phyloP scores from a whole-genome alignment of 2,797 vertebrate species.

The Helicolenus hilgendorfi region DNA sequence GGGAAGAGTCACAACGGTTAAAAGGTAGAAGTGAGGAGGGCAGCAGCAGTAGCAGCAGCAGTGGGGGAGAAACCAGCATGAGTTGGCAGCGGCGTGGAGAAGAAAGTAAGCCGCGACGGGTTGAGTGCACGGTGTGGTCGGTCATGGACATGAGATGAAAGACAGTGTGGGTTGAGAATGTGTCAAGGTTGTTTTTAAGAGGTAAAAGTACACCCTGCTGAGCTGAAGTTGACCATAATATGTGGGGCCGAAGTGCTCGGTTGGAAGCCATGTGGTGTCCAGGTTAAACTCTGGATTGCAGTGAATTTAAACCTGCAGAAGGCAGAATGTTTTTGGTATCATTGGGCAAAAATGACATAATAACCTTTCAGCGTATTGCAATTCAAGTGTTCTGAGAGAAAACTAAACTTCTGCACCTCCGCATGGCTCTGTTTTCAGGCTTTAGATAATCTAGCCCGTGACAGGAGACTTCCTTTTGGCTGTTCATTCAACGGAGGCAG shows the following conservation, averaged over 20 bases:
- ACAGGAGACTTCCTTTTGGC: too few species aligned
- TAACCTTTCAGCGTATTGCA: too few species aligned
- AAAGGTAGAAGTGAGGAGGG: slow-evolving; percentile 34
- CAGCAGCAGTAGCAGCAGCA: background rate
- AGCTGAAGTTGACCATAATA: slow-evolving; percentile 30
- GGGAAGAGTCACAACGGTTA: slow-evolving; percentile 4
- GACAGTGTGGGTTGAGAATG: slow-evolving; percentile 32
- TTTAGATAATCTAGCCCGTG: too few species aligned
- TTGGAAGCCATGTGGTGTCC: slow-evolving; percentile 17
- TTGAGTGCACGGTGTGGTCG: slow-evolving; percentile 36
- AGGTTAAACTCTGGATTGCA: slow-evolving; percentile 18
- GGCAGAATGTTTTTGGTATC: too few species aligned
- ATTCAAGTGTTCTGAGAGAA: too few species aligned
- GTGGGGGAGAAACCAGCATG: slow-evolving; percentile 7
- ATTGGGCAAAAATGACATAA: background rate
- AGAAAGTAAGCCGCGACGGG: slow-evolving; percentile 5
- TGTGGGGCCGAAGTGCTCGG: slow-evolving; percentile 5
- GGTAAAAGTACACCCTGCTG: slow-evolving; percentile 46
- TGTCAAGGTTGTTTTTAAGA: slow-evolving; percentile 64
- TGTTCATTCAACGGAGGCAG: too few species aligned
- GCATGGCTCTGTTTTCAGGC: too few species aligned
- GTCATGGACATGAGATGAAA: slow-evolving; percentile 40
- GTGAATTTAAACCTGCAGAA: slow-evolving; percentile 1
- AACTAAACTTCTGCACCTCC: too few species aligned
- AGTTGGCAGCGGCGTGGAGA: slow-evolving; percentile 19